Conservation (phyloP, 1,140 invertebrate genomes). For the Diuraphis noxia region DNA sequence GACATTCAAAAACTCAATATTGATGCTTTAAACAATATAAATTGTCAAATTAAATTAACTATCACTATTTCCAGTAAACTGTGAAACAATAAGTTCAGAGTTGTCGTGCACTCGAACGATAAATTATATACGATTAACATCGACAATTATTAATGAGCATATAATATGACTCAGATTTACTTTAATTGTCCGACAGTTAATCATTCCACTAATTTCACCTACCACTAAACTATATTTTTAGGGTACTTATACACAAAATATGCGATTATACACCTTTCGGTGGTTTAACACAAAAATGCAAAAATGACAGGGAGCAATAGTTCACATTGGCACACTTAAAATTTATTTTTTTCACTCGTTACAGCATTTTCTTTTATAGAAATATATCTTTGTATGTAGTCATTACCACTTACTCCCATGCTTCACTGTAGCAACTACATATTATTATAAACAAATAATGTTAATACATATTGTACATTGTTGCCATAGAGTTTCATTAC, state of each 20-base stretch:
- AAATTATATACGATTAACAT: background rate
- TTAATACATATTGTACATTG: background rate
- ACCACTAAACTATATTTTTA: background rate
- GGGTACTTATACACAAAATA: background rate
- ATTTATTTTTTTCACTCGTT: background rate
- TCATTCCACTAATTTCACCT: background rate
- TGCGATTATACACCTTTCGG: background rate
- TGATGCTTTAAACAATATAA: background rate
- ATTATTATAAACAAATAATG: no score
- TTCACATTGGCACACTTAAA: background rate
- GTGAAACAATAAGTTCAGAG: background rate
- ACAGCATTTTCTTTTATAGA: background rate
- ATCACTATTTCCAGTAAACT: background rate
- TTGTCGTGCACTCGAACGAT: background rate
- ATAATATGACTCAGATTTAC: constrained; percentile 1
- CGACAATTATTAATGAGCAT: background rate
- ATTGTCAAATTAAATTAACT: background rate
- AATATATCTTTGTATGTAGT: background rate
- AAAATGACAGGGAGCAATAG: background rate
- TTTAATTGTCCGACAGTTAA: background rate
- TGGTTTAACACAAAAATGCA: background rate
- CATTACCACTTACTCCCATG: background rate
- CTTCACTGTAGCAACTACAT: no score
- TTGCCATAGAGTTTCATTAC: background rate
- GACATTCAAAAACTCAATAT: background rate